These are phyloP conservation scores for Rhinoptilus africanus DNA, from an alignment of 2,113 vertebrate species.

Conservation along the genomic window DNA sequence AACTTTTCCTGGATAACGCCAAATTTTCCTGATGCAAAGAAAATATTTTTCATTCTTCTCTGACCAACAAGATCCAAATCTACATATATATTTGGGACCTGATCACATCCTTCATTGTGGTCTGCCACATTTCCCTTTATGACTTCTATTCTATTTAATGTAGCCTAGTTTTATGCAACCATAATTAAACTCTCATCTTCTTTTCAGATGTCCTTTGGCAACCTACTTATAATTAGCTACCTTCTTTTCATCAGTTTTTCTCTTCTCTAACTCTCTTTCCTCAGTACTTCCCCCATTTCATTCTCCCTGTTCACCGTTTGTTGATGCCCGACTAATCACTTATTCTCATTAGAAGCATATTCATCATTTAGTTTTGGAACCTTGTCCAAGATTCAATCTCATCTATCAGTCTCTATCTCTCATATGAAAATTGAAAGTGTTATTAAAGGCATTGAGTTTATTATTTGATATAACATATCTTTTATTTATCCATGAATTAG, in stretches of 20 bases:
- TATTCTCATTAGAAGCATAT: not conserved
- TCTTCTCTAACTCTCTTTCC: not conserved
- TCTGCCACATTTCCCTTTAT: not conserved
- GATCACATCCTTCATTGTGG: not conserved
- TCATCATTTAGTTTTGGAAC: not conserved
- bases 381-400: not conserved
- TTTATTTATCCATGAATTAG: not conserved
- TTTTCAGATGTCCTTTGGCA: not conserved
- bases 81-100: not conserved
- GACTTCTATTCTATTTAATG: not conserved
- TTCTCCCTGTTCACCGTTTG: not conserved
- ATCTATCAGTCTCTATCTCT: not conserved
- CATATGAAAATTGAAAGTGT: not conserved
- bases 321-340: not conserved
- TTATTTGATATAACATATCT: not conserved
- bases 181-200: not conserved
- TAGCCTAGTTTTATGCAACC: not conserved
- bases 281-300: not conserved
- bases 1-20: not conserved
- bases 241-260: not conserved
- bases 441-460: not conserved
- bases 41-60: not conserved
- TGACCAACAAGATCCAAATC: not conserved
- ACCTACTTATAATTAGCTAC: not conserved
- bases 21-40: not conserved